Base-by-base conservation (phyloP, 2,888 invertebrate species). In the Hipparchia semele region DNA sequence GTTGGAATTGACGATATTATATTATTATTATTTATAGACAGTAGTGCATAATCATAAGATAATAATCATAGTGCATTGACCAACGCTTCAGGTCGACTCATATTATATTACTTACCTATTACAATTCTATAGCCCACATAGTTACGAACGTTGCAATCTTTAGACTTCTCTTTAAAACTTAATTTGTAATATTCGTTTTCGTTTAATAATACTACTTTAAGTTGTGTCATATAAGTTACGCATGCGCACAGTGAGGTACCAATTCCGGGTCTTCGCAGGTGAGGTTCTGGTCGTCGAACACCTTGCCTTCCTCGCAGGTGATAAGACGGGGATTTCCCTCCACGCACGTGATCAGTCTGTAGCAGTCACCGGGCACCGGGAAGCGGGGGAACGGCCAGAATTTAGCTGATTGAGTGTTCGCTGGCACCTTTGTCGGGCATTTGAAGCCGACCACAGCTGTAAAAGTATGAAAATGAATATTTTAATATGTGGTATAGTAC, bases 321-420 rank as follows among this genome's bases (percentile, higher is more conserved):
- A 98, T 97, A 78, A 98, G 95, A 75, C 98, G 95, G 4, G 98
- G 98, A 87, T 97, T 96, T 46, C 98, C 97, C 82, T 98, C 97
- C 60, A 98, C 98, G 87, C 98, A 98, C 75, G 98, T 98, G 88
- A 98, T 98, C 78, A 98, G 95, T 74, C 97, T 96, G 85, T 97
- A 96, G 86, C 98, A 97, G 89, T 98, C 98, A 13, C 97, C 97
- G 62, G 97, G 96, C 10, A 98, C 97, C 3, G 98, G 95, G 94
- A 98, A 98, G 79, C 98, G 95, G 53, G 98, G 98, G 95, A 96
- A 98, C 0, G 98, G 98, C 97, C 98, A 97, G 95, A 98, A 98
- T 87, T 96, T 97, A 69, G 98, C 98, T 5, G 98, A 96, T 73
- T 96, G 95, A 13, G 97, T 96, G 85, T 96, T 95, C 6, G 97